Conservation (phyloP, 2,888 invertebrate genomes). For the Acanthococcus lagerstroemiae region DNA sequence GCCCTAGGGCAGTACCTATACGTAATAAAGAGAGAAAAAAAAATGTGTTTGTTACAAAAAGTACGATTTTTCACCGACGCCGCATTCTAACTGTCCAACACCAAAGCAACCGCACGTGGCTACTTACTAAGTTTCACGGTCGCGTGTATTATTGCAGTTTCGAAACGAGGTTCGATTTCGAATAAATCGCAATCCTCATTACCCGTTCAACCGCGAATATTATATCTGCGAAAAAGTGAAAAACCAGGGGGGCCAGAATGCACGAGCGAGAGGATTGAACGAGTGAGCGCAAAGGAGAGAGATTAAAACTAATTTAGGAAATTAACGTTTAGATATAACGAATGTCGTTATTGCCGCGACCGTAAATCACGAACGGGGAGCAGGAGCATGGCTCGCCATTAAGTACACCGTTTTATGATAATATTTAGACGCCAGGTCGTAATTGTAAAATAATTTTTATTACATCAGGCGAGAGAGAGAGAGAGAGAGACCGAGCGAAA, state of each 20-base stretch:
- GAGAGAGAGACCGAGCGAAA: neutral
- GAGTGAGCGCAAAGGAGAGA: neutral
- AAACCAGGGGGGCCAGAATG: neutral
- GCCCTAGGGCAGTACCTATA: too few relatives aligned
- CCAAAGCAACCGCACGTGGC: too few relatives aligned
- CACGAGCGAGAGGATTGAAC: neutral
- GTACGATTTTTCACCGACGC: too few relatives aligned
- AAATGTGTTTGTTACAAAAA: too few relatives aligned
- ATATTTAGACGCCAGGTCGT: slow-evolving; percentile 9
- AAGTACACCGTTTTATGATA: neutral
- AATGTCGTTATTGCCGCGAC: neutral
- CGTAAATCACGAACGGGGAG: neutral
- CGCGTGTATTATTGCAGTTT: too few relatives aligned
- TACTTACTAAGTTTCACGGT: too few relatives aligned
- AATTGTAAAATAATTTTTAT: slow-evolving; percentile 30
- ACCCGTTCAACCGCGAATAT: too few relatives aligned
- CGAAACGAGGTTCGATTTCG: too few relatives aligned
- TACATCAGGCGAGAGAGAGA: neutral
- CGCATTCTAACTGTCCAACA: too few relatives aligned
- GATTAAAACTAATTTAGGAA: slow-evolving; percentile 1
- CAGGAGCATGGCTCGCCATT: neutral
- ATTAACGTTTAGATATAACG: neutral
- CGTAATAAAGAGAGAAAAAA: too few relatives aligned
- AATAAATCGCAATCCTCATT: too few relatives aligned
- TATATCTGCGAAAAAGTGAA: neutral